These are phyloP conservation scores for Thamnaconus septentrionalis DNA, from an alignment of 2,113 vertebrate genomes.

Conservation along the genomic window DNA sequence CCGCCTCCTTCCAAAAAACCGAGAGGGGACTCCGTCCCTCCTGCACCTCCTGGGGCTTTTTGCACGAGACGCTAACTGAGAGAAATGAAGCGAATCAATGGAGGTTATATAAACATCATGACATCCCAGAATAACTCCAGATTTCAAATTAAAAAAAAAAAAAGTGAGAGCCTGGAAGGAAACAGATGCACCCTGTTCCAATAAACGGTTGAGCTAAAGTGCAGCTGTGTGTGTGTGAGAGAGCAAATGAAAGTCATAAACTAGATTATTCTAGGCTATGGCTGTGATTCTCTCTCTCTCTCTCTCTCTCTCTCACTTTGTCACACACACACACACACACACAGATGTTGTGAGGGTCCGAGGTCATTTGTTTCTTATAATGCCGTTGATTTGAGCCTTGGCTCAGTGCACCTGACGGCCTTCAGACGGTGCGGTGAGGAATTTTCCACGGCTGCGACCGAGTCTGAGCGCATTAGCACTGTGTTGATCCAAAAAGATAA, in stretches of 20 bases:
- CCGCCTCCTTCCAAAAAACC: too few relatives aligned
- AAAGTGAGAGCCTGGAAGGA: too few relatives aligned
- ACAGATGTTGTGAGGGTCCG: too few relatives aligned
- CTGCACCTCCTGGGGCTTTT: too few relatives aligned
- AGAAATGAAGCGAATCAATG: slow-evolving; percentile 22
- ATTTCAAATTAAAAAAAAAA: background rate
- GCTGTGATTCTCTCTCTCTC: too few relatives aligned
- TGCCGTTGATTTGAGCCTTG: slow-evolving; percentile 25
- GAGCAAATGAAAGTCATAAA: too few relatives aligned
- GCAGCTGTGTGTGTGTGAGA: too few relatives aligned
- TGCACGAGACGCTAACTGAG: background rate
- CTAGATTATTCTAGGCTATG: too few relatives aligned
- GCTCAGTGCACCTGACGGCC: slow-evolving; percentile 8
- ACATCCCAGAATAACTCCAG: slow-evolving; percentile 1
- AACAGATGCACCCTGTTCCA: background rate
- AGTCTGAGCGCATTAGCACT: background rate
- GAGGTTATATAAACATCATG: slow-evolving; percentile 46
- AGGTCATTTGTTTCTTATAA: slow-evolving; percentile 29
- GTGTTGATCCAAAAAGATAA: background rate
- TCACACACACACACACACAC: too few relatives aligned
- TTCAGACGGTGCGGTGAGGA: slow-evolving; percentile 1
- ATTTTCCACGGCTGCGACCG: too few relatives aligned
- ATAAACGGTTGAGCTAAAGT: background rate
- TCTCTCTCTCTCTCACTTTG: too few relatives aligned
- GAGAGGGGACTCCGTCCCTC: too few relatives aligned